These are phyloP conservation scores for Macrostomum cliftonense DNA, from an alignment of 2,888 invertebrate genomes.

Conservation along the genomic window DNA sequence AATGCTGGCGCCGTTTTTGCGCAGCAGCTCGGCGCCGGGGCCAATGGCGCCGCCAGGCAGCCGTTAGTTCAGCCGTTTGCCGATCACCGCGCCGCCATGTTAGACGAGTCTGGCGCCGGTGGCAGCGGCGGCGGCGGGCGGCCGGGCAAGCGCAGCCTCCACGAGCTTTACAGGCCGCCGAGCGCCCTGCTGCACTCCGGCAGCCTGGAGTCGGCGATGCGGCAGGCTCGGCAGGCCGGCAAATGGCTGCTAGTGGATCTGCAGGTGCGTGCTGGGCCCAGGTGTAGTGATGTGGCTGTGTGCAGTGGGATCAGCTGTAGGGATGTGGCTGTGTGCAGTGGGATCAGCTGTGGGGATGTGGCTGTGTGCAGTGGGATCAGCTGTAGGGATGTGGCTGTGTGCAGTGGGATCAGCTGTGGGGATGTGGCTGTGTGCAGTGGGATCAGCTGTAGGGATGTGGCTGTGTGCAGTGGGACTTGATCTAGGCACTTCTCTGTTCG, in stretches of 20 bases:
- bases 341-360: too few species aligned
- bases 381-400: too few species aligned
- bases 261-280: conserved; percentile 34
- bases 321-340: too few species aligned
- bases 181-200: conserved; percentile 49
- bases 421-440: neutral
- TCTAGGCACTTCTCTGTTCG: too few species aligned
- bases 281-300: too few species aligned
- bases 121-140: conserved; percentile 3
- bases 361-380: neutral
- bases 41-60: neutral
- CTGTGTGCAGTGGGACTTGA: too few species aligned
- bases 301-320: too few species aligned
- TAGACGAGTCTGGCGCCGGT: neutral
- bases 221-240: conserved; percentile 42
- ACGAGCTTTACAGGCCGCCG: conserved; percentile 52
- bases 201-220: conserved; percentile 44
- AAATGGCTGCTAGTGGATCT: conserved; percentile 54
- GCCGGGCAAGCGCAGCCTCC: conserved; percentile 41
- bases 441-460: too few species aligned
- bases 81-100: conserved; percentile 2
- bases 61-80: neutral
- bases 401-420: too few species aligned
- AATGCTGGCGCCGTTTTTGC: conserved; percentile 15
- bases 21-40: too few species aligned